Conservation (phyloP, 1,140 invertebrate genomes). For the Phymastichus coffea region DNA sequence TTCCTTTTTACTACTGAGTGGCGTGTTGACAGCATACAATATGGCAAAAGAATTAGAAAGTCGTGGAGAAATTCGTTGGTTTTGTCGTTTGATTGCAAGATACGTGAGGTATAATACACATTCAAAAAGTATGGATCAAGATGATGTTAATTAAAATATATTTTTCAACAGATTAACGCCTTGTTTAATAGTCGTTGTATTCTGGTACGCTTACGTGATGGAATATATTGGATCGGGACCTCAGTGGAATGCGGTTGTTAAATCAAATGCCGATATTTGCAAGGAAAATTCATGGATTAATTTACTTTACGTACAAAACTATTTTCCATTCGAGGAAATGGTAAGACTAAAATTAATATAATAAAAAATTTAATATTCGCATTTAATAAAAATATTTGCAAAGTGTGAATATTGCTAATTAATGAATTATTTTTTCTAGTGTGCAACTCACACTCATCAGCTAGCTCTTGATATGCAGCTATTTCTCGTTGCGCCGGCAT, state of each 20-base stretch:
- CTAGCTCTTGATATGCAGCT: conserved; percentile 83
- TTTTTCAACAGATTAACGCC: conserved; percentile 61
- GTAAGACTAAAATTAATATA: conserved; percentile 49
- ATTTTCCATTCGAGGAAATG: conserved; percentile 71
- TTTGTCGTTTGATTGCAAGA: conserved; percentile 61
- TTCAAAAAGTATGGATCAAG: not conserved
- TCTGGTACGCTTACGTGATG: conserved; percentile 70
- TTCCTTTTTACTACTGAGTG: conserved; percentile 65
- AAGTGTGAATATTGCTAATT: not conserved
- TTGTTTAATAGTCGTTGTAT: conserved; percentile 64
- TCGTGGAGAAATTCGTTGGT: conserved; percentile 60
- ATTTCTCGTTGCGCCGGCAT: conserved; percentile 68
- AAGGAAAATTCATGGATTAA: conserved; percentile 71
- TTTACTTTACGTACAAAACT: conserved; percentile 70
- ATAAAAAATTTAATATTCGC: not conserved
- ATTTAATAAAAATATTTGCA: too few species aligned
- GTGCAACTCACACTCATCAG: conserved; percentile 69
- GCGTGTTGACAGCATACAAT: conserved; percentile 63
- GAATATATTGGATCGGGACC: conserved; percentile 69
- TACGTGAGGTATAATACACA: conserved; percentile 57
- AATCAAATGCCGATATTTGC: conserved; percentile 64
- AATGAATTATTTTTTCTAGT: conserved; percentile 54
- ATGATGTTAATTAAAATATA: conserved; percentile 12
- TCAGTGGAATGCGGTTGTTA: conserved; percentile 65
- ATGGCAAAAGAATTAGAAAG: conserved; percentile 56